Evolutionary conservation across 2,797 vertebrate genomes (phyloP), one percentile per base, ranked within the genome.

Genomic region (Labeo calbasu): DNA sequence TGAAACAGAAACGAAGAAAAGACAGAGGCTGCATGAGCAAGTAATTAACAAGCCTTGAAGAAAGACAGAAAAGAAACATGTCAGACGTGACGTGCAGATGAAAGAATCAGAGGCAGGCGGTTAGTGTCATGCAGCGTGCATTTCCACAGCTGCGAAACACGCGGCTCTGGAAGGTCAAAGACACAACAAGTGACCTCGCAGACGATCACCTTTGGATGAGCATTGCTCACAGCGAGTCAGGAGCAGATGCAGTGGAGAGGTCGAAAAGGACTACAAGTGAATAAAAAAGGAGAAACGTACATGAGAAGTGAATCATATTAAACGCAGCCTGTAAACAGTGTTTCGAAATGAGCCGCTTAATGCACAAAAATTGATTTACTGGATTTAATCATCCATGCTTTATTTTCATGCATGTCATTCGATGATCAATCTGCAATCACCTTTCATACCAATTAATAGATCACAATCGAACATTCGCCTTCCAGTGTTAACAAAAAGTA

Each of bases 181-280:
- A 57, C 69, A 25, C 23, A 5, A 36, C 2, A 2, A 87, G 86
- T 92, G 89, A 94, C 90, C 92, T 94, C 96, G 95, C 93, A 83
- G 87, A 91, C 86, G 92, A 96, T 94, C 96, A 97, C 96, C 97
- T 98, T 95, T 91, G 94, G 94, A 94, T 91, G 87, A 94, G 92
- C 91, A 95, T 90, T 90, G 92, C 92, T 96, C 95, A 96, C 94
- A 97, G 96, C 91, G 95, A 95, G 95, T 95, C 92, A 94, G 93
- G 9, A 89, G 95, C 86, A 91, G 96, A 91, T 95, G 92, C 91
- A 93, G 91, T 86, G 95, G 95, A 95, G 93, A 92, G 93, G 61
- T 95, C 93, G 95, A 94, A 95, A 91, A 92, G 93, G 90, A 94
- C 95, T 96, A 94, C 92, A 81, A 94, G 94, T 94, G 94, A 93